A percentile compares a stretch with the other conserved stretches of the same genome.
phyloP scores from a whole-genome alignment of 2,888 invertebrate genomes.

The Drosophila cognata region DNA sequence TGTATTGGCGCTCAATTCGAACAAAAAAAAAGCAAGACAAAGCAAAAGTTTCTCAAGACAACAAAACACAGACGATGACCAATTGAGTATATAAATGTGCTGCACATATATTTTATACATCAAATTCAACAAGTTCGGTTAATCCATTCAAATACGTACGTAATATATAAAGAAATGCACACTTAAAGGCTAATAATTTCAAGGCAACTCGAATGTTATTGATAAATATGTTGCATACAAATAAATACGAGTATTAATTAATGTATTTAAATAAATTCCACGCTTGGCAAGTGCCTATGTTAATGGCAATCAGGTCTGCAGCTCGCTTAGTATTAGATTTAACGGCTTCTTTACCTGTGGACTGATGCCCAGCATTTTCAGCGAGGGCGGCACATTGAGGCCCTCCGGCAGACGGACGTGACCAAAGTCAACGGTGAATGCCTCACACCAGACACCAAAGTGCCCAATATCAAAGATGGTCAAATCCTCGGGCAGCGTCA shows the following conservation, averaged over 20 bases:
- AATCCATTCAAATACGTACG: conserved; percentile 37
- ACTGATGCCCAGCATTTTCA: conserved; percentile 96
- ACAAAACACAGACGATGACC: conserved; percentile 70
- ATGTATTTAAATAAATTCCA: conserved; percentile 41
- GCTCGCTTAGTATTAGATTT: conserved; percentile 80
- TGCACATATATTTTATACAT: conserved; percentile 67
- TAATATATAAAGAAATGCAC: conserved; percentile 51
- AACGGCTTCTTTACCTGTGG: conserved; percentile 91
- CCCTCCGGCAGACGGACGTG: conserved; percentile 91
- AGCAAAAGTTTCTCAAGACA: conserved; percentile 59
- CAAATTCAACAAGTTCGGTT: conserved; percentile 38
- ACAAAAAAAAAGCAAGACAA: conserved; percentile 43
- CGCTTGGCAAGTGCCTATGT: conserved; percentile 47
- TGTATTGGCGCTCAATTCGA: conserved; percentile 68
- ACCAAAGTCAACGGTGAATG: conserved; percentile 96
- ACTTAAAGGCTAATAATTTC: conserved; percentile 68
- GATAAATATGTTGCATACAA: conserved; percentile 50
- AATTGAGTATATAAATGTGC: conserved; percentile 58
- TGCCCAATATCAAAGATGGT: conserved; percentile 97
- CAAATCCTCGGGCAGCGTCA: conserved; percentile 94
- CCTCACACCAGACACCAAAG: conserved; percentile 97
- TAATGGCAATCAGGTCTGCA: conserved; percentile 64
- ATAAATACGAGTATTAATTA: conserved; percentile 53
- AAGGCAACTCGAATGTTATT: conserved; percentile 50
- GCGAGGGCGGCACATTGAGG: conserved; percentile 94